These are phyloP conservation scores for Myotis findleyi DNA, from an alignment of 2,797 vertebrate species.

Conservation along the genomic window DNA sequence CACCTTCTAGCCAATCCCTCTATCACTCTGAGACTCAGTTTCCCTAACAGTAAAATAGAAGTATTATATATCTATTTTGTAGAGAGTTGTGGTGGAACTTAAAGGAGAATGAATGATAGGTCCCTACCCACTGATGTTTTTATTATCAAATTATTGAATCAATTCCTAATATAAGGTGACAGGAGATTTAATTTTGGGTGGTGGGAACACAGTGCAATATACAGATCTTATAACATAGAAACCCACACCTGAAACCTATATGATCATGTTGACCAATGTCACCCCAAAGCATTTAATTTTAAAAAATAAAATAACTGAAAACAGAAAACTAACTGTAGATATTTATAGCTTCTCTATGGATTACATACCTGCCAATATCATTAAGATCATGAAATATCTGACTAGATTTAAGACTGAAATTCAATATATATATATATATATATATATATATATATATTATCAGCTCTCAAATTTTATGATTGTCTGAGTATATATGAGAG, in stretches of 20 bases:
- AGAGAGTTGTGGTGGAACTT: not conserved
- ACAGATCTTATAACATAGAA: too few relatives aligned
- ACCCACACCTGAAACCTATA: too few relatives aligned
- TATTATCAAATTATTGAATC: constrained; percentile 24
- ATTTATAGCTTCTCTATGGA: not conserved
- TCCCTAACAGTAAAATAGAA: constrained; percentile 8
- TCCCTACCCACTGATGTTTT: not conserved
- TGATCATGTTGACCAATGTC: too few relatives aligned
- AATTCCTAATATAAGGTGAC: not conserved
- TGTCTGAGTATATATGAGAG: not conserved
- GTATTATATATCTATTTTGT: not conserved
- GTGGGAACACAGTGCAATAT: too few relatives aligned
- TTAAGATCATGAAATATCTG: not conserved
- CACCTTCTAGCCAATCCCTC: not conserved
- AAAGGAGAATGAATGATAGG: constrained; percentile 38
- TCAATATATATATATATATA: not conserved
- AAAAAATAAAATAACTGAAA: too few relatives aligned
- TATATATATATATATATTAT: not conserved
- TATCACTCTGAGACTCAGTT: constrained; percentile 13
- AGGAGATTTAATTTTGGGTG: too few relatives aligned
- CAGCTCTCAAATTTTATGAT: constrained; percentile 36
- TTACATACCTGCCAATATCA: not conserved
- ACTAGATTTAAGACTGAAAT: constrained; percentile 18
- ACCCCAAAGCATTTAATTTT: too few relatives aligned
- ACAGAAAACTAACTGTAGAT: constrained; percentile 9